Conservation (phyloP, 2,113 vertebrate species). For the rat (Rattus norvegicus) region DNA sequence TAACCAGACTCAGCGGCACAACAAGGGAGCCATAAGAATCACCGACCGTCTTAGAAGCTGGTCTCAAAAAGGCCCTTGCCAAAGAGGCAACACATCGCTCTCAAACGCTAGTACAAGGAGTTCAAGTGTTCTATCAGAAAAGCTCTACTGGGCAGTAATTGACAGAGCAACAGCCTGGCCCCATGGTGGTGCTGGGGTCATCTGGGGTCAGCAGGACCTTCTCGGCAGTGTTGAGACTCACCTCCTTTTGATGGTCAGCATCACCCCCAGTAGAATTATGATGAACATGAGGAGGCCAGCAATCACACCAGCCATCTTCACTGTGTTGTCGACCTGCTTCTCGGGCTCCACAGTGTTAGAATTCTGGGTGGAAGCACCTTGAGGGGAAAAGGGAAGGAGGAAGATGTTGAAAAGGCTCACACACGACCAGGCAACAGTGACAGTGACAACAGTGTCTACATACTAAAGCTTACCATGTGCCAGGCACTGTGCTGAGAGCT, state of each 20-base stretch:
- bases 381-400: conserved; percentile 70
- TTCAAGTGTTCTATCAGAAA: not conserved
- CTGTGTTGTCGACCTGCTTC: conserved; percentile 96
- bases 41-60: not conserved
- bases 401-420: conserved; percentile 64
- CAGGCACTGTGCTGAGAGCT: conserved; percentile 40
- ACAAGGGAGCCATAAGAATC: not conserved
- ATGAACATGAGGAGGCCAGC: conserved; percentile 98
- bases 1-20: not conserved
- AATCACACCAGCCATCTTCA: conserved; percentile 97
- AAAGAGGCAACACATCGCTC: not conserved
- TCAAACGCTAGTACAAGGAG: not conserved
- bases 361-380: conserved; percentile 97
- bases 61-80: not conserved
- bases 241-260: conserved; percentile 98
- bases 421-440: rapidly evolving
- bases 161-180: not conserved
- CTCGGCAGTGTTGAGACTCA: conserved; percentile 80
- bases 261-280: conserved; percentile 96
- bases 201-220: not conserved
- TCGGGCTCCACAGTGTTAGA: conserved; percentile 97
- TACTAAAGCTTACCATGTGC: not conserved
- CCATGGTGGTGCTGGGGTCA: not conserved
- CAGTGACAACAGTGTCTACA: not conserved
- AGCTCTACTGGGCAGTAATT: not conserved